phyloP scores from a whole-genome alignment of 1,140 invertebrate species.

The Drosophila ogumai region DNA sequence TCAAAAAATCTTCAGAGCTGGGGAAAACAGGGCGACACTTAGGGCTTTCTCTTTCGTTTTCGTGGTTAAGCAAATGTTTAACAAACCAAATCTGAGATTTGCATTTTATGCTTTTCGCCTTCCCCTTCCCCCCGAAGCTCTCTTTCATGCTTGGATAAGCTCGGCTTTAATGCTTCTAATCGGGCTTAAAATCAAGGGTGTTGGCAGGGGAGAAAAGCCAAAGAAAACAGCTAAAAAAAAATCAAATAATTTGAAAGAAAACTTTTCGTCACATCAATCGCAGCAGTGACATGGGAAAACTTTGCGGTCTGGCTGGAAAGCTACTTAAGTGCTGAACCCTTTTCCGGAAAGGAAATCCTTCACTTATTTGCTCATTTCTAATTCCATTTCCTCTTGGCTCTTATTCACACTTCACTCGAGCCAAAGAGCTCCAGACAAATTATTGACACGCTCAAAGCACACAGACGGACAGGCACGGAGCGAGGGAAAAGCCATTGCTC shows the following conservation, averaged over 20 bases:
- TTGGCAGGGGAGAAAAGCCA: conserved; percentile 7
- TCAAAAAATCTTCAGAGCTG: background rate
- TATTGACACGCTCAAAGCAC: conserved; percentile 67
- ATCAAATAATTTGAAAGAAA: conserved; percentile 45
- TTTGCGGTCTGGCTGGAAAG: conserved; percentile 54
- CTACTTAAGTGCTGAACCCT: conserved; percentile 49
- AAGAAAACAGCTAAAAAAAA: conserved; percentile 7
- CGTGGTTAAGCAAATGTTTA: conserved; percentile 83
- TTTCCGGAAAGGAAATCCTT: conserved; percentile 34
- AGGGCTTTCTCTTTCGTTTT: conserved; percentile 59
- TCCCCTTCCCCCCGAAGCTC: conserved; percentile 18
- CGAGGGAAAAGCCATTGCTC: conserved; percentile 45
- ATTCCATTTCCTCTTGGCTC: conserved; percentile 45
- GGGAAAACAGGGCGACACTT: conserved; percentile 32
- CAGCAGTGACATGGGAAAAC: conserved; percentile 25
- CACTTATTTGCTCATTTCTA: conserved; percentile 64
- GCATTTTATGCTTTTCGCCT: conserved; percentile 72
- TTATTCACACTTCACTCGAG: conserved; percentile 65
- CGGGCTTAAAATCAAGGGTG: conserved; percentile 74
- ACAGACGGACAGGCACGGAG: conserved; percentile 25
- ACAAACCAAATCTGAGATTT: conserved; percentile 82
- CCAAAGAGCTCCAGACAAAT: conserved; percentile 56
- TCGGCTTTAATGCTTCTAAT: conserved; percentile 71
- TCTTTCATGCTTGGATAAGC: conserved; percentile 65
- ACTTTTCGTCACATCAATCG: conserved; percentile 48